These are phyloP conservation scores for Strigamia maritima DNA, from an alignment of 2,888 invertebrate genomes.

Conservation along the genomic window DNA sequence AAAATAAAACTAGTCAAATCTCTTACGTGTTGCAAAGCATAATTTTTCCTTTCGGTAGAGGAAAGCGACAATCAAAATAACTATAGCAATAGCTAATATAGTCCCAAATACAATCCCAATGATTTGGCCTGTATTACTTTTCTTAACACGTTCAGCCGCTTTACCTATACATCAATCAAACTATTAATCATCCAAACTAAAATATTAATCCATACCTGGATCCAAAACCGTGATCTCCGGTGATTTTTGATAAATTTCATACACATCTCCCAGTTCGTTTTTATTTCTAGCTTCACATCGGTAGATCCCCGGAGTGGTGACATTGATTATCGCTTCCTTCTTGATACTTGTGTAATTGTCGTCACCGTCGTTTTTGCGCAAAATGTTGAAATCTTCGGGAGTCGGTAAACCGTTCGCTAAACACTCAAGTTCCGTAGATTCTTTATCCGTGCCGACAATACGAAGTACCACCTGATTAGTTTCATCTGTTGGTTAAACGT, in stretches of 20 bases:
- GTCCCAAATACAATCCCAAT: not conserved
- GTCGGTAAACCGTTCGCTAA: too few species aligned
- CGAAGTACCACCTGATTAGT: too few species aligned
- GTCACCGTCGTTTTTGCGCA: too few species aligned
- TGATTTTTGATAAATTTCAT: not conserved
- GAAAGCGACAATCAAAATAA: not conserved
- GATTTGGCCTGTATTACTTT: not conserved
- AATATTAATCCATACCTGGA: not conserved
- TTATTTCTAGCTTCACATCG: not conserved
- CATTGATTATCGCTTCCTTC: too few species aligned
- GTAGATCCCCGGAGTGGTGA: not conserved
- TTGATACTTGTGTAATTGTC: too few species aligned
- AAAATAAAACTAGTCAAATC: not conserved
- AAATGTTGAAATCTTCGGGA: too few species aligned
- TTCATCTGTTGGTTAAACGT: too few species aligned
- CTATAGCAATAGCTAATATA: not conserved
- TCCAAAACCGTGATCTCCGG: not conserved
- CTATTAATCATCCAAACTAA: not conserved
- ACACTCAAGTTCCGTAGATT: too few species aligned
- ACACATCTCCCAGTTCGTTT: not conserved
- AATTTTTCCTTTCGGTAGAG: not conserved
- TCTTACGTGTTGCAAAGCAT: not conserved
- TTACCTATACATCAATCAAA: not conserved
- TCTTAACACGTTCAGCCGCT: not conserved
- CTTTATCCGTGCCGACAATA: too few species aligned